Base-by-base conservation (phyloP, 2,113 vertebrate species). In the Hucho hucho region DNA sequence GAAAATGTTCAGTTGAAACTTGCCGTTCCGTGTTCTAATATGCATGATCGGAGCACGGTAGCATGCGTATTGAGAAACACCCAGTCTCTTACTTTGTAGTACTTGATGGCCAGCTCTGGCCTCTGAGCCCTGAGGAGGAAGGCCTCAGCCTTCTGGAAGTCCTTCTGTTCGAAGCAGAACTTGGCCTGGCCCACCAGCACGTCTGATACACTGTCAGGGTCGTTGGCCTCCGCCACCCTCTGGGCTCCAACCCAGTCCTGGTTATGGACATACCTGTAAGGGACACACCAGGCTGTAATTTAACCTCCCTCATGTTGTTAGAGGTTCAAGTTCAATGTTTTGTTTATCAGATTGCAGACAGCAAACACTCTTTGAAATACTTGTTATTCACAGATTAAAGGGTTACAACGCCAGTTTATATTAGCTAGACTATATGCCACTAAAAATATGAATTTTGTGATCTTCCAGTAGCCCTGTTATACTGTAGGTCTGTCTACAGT, bases 91-190 rank as follows among this genome's bases (percentile, higher is more conserved):
- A 98, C 98, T 95, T 96, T 98, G 81, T 98, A 99, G 79, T 93
- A 95, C 73, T 91, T 95, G 53, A 99, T 90, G 4, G 95, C 95
- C 43, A 98, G 90, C 56, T 97, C 96, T 0, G 96, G 96, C 70
- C 92, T 94, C 91, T 99, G 95, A 4, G 97, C 97, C 16, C 95
- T 92, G 74, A 99, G 94, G 14, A 99, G 93, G 81, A 97, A 93
- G 0, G 95, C 95, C 85, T 99, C 97, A 3, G 97, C 95, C 81
- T 95, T 97, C 90, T 96, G 97, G 87, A 95, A 97, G 46, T 99
- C 96, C 71, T 94, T 96, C 81, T 98, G 95, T 69, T 97, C 94
- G 79, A 97, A 94, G 85, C 95, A 96, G 64, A 87, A 92, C 64
- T 92, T 95, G 69, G 97, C 98, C 86, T 98, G 97, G 3, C 93